Evolutionary conservation across 2,113 vertebrate genomes (phyloP).

Genomic region (Eretmochelys imbricata): DNA sequence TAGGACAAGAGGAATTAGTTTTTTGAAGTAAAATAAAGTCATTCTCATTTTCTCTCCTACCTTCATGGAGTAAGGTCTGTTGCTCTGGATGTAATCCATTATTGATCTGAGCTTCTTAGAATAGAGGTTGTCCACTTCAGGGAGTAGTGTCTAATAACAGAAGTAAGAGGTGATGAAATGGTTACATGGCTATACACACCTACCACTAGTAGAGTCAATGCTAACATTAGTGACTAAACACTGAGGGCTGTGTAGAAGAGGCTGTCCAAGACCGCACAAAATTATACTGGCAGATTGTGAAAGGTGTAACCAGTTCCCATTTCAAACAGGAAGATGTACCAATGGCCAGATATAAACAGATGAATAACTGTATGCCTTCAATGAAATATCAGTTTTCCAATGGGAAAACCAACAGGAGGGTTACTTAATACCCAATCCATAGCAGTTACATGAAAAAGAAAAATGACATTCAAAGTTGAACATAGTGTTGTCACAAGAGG

Average conservation of each 20-base stretch:
- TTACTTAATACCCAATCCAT: not conserved
- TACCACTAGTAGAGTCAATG: not conserved
- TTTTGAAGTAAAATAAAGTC: too few relatives aligned
- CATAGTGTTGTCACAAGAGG: not conserved
- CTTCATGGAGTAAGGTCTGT: slow-evolving; percentile 91
- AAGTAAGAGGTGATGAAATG: not conserved
- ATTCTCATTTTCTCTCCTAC: slow-evolving; percentile 70
- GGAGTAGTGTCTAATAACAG: slow-evolving; percentile 81
- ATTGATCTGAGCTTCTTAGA: slow-evolving; percentile 87
- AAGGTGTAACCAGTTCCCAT: not conserved
- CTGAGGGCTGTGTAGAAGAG: not conserved
- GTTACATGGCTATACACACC: not conserved
- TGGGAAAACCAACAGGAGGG: not conserved
- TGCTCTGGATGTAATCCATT: slow-evolving; percentile 81
- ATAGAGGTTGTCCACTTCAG: slow-evolving; percentile 86
- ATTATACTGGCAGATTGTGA: not conserved
- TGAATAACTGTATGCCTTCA: not conserved
- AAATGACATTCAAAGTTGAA: not conserved
- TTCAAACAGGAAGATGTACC: not conserved
- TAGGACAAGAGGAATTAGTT: not conserved
- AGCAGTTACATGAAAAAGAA: not conserved
- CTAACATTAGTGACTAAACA: not conserved
- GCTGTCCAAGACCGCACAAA: not conserved
- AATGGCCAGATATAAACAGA: not conserved
- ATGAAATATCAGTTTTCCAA: not conserved